Evolutionary conservation across 2,113 vertebrate genomes (phyloP), one percentile per base, ranked within the genome.

Genomic region (Phaetusa simplex): DNA sequence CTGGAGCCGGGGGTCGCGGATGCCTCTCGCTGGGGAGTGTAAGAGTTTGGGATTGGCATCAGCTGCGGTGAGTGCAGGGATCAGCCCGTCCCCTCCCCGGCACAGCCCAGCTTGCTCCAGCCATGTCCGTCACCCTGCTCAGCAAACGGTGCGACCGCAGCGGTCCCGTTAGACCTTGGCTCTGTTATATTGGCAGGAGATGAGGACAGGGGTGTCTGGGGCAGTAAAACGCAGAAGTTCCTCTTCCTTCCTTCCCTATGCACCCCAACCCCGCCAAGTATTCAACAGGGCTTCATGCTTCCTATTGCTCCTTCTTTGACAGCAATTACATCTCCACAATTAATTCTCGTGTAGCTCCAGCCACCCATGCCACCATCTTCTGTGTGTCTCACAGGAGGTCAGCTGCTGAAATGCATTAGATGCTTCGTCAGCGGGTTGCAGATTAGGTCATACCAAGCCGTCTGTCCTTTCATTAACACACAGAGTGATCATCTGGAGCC

Each of bases 321-420:
- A 81, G 64, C 58, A 42, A 72, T 59, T 53, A 61, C 77, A 72
- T 86, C 78, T 94, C 84, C 79, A 40, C 79, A 76, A 80, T 89
- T 74, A 72, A 62, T 70, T 82, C 71, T n/a, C 2, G 8, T 23
- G 56, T 38, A 47, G 69, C n/a, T 79, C 49, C 66, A 21, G 4
- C 34, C 40, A 12, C 13, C 56, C 32, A 7, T 30, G 69, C 89
- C 85, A 40, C 91, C 52, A 50, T 65, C 88, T 32, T 27, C 78
- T 17, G 26, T 58, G 47, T 65, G 83, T n/a, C 90, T 42, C 34
- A 12, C 14, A 59, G 94, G 70, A 74, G 55, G 69, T 49, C 47
- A 55, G 77, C 69, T 78, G 36, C 13, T 19, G 70, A 30, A 72
- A 40, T 11, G 52, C 30, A n/a, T 53, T 42, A 53, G 77, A 14